Evolutionary conservation across 53 echinoderm and acorn worm species (phyloP).

Genomic region (Echinarachnius parma): DNA sequence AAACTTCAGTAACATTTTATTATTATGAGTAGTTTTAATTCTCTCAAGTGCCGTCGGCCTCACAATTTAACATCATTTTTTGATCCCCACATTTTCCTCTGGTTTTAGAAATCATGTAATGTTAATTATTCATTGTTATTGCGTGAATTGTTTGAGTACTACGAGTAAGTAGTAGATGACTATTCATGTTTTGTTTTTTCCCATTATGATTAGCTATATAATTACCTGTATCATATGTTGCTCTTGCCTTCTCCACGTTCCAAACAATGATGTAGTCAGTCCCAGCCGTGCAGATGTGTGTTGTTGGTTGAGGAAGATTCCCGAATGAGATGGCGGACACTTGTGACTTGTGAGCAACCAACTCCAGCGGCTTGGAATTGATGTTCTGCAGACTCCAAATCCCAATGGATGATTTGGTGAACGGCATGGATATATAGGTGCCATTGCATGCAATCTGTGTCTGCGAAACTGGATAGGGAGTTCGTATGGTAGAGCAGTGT

Average conservation of each 20-base stretch:
- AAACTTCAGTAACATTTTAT: no score
- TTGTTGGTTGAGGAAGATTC: slow-evolving; percentile 61
- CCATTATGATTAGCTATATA: no score
- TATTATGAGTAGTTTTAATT: no score
- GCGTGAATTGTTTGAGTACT: no score
- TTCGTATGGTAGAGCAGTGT: slow-evolving; percentile 40
- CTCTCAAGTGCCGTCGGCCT: no score
- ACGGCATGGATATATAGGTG: slow-evolving; percentile 66
- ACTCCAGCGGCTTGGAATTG: slow-evolving; percentile 77
- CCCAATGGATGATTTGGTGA: slow-evolving; percentile 66
- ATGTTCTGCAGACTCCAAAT: slow-evolving; percentile 84
- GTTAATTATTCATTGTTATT: no score
- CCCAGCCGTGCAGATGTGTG: slow-evolving; percentile 74
- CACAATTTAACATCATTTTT: no score
- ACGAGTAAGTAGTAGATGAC: no score
- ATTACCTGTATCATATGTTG: slow-evolving; percentile 66
- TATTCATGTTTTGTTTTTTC: no score
- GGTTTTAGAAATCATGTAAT: no score
- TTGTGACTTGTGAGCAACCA: slow-evolving; percentile 73
- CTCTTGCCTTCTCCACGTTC: slow-evolving; percentile 84
- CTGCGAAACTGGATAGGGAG: slow-evolving; percentile 66
- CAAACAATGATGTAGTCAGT: slow-evolving; percentile 90
- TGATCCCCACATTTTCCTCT: no score
- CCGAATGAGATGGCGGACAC: slow-evolving; percentile 74
- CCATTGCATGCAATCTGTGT: slow-evolving; percentile 78